Evolutionary conservation across 2,797 vertebrate genomes (phyloP), one percentile per base, ranked within the genome.

Genomic region (Lateolabrax maculatus): DNA sequence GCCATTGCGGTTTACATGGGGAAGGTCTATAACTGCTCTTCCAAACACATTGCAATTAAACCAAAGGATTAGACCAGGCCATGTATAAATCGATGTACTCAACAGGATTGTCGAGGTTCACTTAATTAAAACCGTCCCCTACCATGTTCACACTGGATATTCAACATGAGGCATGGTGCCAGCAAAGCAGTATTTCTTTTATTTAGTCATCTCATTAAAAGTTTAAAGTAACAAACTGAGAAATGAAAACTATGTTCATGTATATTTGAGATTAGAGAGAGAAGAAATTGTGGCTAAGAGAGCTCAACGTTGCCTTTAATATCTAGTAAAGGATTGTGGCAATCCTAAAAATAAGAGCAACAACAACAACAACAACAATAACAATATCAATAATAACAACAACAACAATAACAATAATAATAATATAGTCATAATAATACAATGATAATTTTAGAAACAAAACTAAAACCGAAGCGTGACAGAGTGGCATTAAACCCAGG

Each of bases 251-350:
- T 9, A 49, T 29, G 37, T n/a, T 43, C 6, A 34, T 6, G 4
- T 53, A 43, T 37, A 57, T 66, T 49, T 58, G 27, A 57, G 43
- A 29, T 49, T 49, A 49, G 49, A 39, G 31, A 44, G n/a, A 52
- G 27, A 52, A 34, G 12, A 69, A 15, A 53, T 21, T 27, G 9
- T 53, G 15, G 8, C 21, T 34, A 13, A 23, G 44, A 19, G 23
- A 25, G 7, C 37, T 41, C 9, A 10, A 27, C 21, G 27, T 44
- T 12, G 27, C 37, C 9, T 63, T 23, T 11, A 44, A 1, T 15
- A 63, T 53, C 25, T 13, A 27, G 8, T 13, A 31, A 71, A 25
- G 11, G 34, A 29, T 7, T 39, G 4, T 6, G 7, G 27, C 9
- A 55, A 43, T 39, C 13, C 7, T 18, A 21, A n/a, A n/a, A n/a